Percentiles rank a stretch among this genome's conserved stretches.
Evolutionary conservation across 2,797 vertebrate species (phyloP).

Genomic region (Champsocephalus gunnari): DNA sequence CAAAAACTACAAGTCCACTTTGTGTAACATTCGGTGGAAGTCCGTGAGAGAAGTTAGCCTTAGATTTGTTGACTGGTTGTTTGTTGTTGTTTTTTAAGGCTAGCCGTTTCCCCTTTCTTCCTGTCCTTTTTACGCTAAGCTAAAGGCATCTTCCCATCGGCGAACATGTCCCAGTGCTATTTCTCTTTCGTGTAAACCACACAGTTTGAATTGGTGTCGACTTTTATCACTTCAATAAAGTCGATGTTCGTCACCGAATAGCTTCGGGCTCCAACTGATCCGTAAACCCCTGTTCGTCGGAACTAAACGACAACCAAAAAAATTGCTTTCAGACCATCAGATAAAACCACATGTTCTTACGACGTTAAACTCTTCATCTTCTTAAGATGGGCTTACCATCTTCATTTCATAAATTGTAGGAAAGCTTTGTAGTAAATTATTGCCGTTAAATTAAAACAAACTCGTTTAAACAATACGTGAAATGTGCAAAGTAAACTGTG

Average conservation of each 20-base stretch:
- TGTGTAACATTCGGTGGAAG: no score
- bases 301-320: background rate
- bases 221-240: background rate
- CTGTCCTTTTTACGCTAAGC: slow-evolving; percentile 16
- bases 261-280: background rate
- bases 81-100: background rate
- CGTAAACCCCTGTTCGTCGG: background rate
- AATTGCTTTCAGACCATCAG: no score
- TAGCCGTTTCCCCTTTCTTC: background rate
- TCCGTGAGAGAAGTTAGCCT: background rate
- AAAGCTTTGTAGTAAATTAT: slow-evolving; percentile 36
- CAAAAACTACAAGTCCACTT: no score
- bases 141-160: background rate
- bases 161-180: no score
- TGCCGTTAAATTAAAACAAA: slow-evolving; percentile 42
- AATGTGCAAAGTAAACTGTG: slow-evolving; percentile 46
- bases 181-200: background rate
- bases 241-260: background rate
- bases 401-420: background rate
- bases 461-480: slow-evolving; percentile 18
- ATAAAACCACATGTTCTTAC: no score
- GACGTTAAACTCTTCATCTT: background rate
- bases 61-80: background rate
- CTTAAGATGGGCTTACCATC: slow-evolving; percentile 4
- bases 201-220: background rate